These are phyloP conservation scores for Mus musculus DNA, from an alignment of 2,113 vertebrate species.

Conservation along the genomic window GRCm39 chr17:50854501-50855000, in stretches of 20 bases:
- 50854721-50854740: background rate
- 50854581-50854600: background rate
- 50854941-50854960: background rate
- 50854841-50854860: background rate
- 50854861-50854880: background rate
- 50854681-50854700: background rate
- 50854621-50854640: constrained; percentile 17
- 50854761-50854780: background rate
- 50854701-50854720: constrained; percentile 12
- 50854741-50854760: background rate
- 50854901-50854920: background rate
- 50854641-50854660: background rate
- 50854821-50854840: background rate
- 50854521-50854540: background rate
- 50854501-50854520: background rate
- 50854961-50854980: background rate
- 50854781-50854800: background rate
- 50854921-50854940: background rate
- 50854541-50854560: constrained; percentile 4
- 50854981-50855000: background rate
- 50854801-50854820: background rate
- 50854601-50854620: constrained; percentile 8
- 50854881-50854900: background rate
- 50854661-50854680: background rate
- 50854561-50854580: background rate